Percentiles rank a stretch among this genome's conserved stretches.
Evolutionary conservation across 2,797 vertebrate genomes (phyloP).

Genomic region (Clarias platycephalus): DNA sequence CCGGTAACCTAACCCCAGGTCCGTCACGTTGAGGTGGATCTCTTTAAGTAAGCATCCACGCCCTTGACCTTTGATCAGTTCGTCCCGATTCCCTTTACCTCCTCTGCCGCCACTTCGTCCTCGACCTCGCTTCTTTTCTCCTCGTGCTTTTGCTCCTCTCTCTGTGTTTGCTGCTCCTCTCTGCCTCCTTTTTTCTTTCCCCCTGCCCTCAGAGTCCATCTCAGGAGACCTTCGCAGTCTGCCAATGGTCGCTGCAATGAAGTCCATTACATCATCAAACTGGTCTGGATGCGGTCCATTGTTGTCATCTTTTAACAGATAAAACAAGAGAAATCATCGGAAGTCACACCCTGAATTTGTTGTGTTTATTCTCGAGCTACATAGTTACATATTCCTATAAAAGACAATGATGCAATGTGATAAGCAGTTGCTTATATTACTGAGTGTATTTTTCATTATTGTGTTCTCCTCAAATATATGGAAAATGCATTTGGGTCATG

Average conservation of each 20-base stretch:
- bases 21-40: slow-evolving; percentile 95
- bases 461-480: slow-evolving; percentile 46
- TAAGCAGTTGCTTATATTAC: slow-evolving; percentile 9
- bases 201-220: slow-evolving; percentile 71
- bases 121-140: slow-evolving; percentile 69
- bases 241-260: slow-evolving; percentile 93
- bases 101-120: slow-evolving; percentile 67
- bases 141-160: slow-evolving; percentile 72
- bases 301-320: slow-evolving; percentile 78
- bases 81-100: slow-evolving; percentile 69
- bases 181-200: slow-evolving; percentile 78
- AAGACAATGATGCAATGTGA: not conserved
- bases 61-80: slow-evolving; percentile 73
- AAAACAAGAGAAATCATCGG: slow-evolving; percentile 24
- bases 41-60: slow-evolving; percentile 91
- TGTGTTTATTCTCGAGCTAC: not conserved
- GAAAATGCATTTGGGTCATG: slow-evolving; percentile 63
- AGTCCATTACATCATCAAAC: slow-evolving; percentile 93
- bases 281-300: slow-evolving; percentile 86
- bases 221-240: slow-evolving; percentile 88
- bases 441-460: slow-evolving; percentile 19
- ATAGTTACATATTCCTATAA: not conserved
- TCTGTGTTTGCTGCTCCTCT: slow-evolving; percentile 73
- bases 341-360: not conserved
- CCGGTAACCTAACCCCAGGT: slow-evolving; percentile 93